phyloP scores from a whole-genome alignment of 2,113 vertebrate species.

The Marcusenius ussheri region DNA sequence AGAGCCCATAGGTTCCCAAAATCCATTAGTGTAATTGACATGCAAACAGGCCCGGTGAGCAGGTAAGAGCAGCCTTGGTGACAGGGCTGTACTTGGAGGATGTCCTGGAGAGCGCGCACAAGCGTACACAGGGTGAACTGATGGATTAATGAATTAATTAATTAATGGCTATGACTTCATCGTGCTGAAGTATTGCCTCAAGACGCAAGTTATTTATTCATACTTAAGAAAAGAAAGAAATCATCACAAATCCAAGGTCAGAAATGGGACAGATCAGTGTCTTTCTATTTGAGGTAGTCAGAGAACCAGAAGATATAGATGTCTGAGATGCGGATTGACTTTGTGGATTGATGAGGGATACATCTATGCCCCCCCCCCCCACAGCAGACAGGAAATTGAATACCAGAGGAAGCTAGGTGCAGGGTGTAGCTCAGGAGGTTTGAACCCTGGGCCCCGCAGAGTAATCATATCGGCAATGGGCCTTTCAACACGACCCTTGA shows the following conservation, averaged over 20 bases:
- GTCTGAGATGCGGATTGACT: neutral
- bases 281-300: neutral
- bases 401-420: neutral
- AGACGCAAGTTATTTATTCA: neutral
- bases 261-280: neutral
- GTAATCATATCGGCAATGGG: neutral
- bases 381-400: neutral
- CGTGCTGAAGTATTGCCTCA: neutral
- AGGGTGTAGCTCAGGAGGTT: neutral
- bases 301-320: neutral
- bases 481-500: neutral
- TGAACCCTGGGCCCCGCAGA: neutral
- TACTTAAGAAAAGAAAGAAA: no score
- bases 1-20: neutral
- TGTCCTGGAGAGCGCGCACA: neutral
- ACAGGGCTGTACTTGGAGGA: neutral
- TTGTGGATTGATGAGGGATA: neutral
- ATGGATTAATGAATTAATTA: neutral
- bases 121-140: neutral
- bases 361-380: neutral
- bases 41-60: neutral
- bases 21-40: neutral
- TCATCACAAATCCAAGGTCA: neutral
- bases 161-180: neutral
- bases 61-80: neutral